These are phyloP conservation scores for Hetaerina titia DNA, from an alignment of 2,888 invertebrate species.

Conservation along the genomic window DNA sequence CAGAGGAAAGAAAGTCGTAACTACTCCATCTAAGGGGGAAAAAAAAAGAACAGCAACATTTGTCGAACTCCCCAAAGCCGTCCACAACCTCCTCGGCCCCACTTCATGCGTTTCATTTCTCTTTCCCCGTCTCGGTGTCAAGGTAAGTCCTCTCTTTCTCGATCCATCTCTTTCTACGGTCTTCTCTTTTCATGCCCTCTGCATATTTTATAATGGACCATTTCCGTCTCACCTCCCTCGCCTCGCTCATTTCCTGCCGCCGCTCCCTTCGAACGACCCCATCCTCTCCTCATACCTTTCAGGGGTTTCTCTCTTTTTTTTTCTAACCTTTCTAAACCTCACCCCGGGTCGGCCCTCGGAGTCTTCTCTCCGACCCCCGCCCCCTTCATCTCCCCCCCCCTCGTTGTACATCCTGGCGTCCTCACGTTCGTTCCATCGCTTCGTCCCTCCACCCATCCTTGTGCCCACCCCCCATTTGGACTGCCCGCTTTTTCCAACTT, in stretches of 20 bases:
- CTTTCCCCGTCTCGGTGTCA: constrained; percentile 41
- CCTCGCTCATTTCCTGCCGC: constrained; percentile 38
- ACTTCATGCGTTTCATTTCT: constrained; percentile 70
- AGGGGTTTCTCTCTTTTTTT: not conserved
- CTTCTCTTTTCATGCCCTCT: constrained; percentile 25
- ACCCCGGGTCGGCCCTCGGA: not conserved
- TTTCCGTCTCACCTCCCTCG: constrained; percentile 37
- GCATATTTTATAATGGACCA: constrained; percentile 65
- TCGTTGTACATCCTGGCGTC: not conserved
- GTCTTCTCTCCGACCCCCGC: not conserved
- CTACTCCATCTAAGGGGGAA: not conserved
- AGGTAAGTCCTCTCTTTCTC: constrained; percentile 58
- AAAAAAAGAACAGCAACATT: not conserved
- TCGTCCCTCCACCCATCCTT: not conserved
- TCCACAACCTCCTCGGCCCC: constrained; percentile 68
- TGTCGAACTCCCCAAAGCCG: not conserved
- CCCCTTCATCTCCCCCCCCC: constrained; percentile 16
- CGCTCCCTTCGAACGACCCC: not conserved
- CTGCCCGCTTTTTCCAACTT: constrained; percentile 24
- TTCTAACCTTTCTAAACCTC: not conserved
- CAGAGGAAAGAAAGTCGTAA: not conserved
- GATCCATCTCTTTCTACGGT: not conserved
- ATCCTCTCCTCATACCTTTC: constrained; percentile 11
- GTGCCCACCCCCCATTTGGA: not conserved
- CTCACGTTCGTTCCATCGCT: not conserved